phyloP scores from a whole-genome alignment of 2,113 vertebrate species.

The Scolopax mira region DNA sequence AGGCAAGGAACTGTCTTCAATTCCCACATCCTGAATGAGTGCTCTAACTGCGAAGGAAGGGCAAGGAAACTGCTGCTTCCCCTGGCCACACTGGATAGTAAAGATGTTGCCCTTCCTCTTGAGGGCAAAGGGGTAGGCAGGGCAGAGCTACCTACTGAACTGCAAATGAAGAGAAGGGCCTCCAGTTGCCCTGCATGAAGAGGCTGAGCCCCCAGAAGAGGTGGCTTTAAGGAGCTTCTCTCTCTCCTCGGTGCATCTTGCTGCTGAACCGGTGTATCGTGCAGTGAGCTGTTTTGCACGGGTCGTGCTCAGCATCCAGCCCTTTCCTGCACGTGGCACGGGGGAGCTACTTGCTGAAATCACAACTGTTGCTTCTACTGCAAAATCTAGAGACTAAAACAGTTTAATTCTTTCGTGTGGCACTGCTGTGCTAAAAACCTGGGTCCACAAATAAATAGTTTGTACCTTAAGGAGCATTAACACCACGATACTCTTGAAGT shows the following conservation, averaged over 20 bases:
- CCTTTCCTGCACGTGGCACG: not conserved
- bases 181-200: not conserved
- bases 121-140: not conserved
- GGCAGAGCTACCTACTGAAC: not conserved
- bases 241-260: accelerated
- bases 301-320: accelerated
- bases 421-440: not conserved
- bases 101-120: not conserved
- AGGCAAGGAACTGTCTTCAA: not conserved
- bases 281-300: not conserved
- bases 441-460: not conserved
- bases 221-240: not conserved
- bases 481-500: not conserved
- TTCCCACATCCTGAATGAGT: constrained; percentile 27
- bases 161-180: not conserved
- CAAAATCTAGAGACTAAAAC: not conserved
- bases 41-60: not conserved
- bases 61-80: constrained; percentile 49
- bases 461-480: not conserved
- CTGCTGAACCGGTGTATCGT: not conserved
- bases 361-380: not conserved
- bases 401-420: not conserved
- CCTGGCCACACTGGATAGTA: not conserved
- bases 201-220: not conserved
- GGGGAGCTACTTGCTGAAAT: not conserved